Percentiles rank a stretch among this genome's conserved stretches.
phyloP scores from a whole-genome alignment of 2,113 vertebrate species.

The Aldabrachelys gigantea region DNA sequence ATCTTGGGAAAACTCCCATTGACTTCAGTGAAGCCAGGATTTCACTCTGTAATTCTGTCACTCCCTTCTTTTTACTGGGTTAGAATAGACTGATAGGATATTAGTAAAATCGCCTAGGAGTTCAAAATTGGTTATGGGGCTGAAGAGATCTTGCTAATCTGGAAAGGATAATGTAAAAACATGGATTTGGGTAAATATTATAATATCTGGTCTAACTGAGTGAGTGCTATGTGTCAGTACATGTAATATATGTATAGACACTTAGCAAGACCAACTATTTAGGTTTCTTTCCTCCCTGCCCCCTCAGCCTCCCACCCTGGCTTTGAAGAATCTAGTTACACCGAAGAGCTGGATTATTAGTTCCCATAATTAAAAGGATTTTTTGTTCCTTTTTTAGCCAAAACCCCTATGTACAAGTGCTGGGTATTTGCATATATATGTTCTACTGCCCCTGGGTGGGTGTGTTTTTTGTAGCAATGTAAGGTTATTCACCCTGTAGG shows the following conservation, averaged over 20 bases:
- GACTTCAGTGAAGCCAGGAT: not conserved
- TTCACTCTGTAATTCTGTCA: not conserved
- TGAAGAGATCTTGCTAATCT: not conserved
- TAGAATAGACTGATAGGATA: not conserved
- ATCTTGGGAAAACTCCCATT: not conserved
- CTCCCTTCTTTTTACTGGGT: not conserved
- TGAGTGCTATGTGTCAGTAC: not conserved
- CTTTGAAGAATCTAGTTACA: not conserved
- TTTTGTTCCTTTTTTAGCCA: not conserved
- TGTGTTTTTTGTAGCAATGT: not conserved
- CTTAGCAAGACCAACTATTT: not conserved
- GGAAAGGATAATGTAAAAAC: not conserved
- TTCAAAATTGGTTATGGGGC: not conserved
- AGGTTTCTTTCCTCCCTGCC: not conserved
- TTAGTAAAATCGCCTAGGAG: not conserved
- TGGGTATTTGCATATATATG: not conserved
- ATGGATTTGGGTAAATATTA: not conserved
- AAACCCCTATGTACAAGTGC: not conserved
- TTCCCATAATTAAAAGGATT: not conserved
- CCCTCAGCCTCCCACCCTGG: accelerated
- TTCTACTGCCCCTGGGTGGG: not conserved
- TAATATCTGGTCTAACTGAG: not conserved
- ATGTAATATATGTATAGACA: too few species aligned
- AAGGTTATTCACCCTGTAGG: not conserved
- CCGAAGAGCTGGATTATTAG: not conserved